Evolutionary conservation across 2,113 vertebrate genomes (phyloP), one percentile per base, ranked within the genome.

Genomic region (Tupaia chinensis): DNA sequence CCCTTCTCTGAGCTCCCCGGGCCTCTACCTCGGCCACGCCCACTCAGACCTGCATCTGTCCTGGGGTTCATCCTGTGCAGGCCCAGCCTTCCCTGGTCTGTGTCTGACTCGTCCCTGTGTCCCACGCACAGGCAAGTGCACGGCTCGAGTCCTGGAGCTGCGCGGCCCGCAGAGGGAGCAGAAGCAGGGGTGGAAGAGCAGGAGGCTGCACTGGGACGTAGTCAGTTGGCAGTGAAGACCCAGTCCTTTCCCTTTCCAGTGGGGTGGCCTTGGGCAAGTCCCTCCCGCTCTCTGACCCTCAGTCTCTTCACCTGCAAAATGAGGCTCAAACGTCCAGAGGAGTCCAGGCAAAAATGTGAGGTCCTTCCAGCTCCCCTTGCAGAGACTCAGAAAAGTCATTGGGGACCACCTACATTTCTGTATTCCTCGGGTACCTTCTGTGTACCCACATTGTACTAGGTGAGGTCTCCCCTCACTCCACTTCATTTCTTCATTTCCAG

Each of bases 221-320:
- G 54, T 53, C 32, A 13, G 29, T 25, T 56, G 10, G 32, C 44
- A 73, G 85, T 54, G 69, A 76, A 32, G 70, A 17, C 63, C 63
- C 29, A 34, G 60, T 53, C 68, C 73, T 63, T 65, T 7, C 68
- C 29, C 10, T 61, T 76, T 27, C 16, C 27, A n/a, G 27, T 12
- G 13, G 22, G 68, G 60, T 73, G 68, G 54, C 58, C n/a, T 0
- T 13, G 69, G 78, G 19, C 15, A 19, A 84, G 25, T 69, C 69
- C 56, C 56, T 87, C 88, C 22, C 60, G 69, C 60, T 81, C 73
- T 74, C 78, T 73, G 82, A 54, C 9, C 61, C 53, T 86, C 89
- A 65, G 58, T 78, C 56, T 87, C 70, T 79, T 87, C 63, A 15
- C 78, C 74, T 91, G 23, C n/a, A 60, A 66, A 76, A 32, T 7